A percentile compares a stretch with the other conserved stretches of the same genome.
Evolutionary conservation across 2,888 invertebrate genomes (phyloP).

Genomic region (Lacanobia wlatinum): DNA sequence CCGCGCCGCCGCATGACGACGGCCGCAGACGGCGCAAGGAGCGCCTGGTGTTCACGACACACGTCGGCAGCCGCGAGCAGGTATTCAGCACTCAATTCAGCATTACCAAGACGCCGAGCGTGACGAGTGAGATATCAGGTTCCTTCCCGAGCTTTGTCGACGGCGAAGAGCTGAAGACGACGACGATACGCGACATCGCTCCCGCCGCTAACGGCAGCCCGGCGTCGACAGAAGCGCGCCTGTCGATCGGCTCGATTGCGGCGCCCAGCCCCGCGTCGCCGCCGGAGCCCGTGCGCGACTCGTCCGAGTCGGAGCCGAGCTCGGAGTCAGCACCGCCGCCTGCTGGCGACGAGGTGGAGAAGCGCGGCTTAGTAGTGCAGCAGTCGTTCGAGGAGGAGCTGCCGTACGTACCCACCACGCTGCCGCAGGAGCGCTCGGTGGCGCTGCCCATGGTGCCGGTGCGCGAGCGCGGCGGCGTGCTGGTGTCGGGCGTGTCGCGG

Average conservation of each 20-base stretch:
- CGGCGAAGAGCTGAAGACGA: slow-evolving; percentile 89
- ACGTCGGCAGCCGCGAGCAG: slow-evolving; percentile 93
- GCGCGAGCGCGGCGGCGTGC: slow-evolving; percentile 83
- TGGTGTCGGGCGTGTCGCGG: slow-evolving; percentile 83
- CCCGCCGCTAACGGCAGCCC: slow-evolving; percentile 62
- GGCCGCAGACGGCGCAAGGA: slow-evolving; percentile 75
- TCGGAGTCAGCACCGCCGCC: slow-evolving; percentile 87
- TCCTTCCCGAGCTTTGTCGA: slow-evolving; percentile 86
- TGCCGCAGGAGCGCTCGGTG: slow-evolving; percentile 95
- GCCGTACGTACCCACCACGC: slow-evolving; percentile 97
- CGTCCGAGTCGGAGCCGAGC: slow-evolving; percentile 93
- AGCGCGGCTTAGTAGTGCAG: slow-evolving; percentile 93
- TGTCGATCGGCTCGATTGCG: background rate
- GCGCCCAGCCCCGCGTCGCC: slow-evolving; percentile 52
- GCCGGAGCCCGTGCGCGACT: slow-evolving; percentile 78
- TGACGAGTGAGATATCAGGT: slow-evolving; percentile 91
- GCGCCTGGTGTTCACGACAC: slow-evolving; percentile 92
- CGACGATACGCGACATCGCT: slow-evolving; percentile 49
- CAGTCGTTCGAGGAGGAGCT: slow-evolving; percentile 96
- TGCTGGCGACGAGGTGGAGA: slow-evolving; percentile 92
- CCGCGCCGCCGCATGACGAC: slow-evolving; percentile 47
- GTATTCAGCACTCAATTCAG: slow-evolving; percentile 93
- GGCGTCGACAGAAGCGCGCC: slow-evolving; percentile 10
- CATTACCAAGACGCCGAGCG: slow-evolving; percentile 92
- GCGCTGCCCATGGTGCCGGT: slow-evolving; percentile 96